These are phyloP conservation scores for Ips nitidus DNA, from an alignment of 1,140 invertebrate genomes.

Conservation along the genomic window DNA sequence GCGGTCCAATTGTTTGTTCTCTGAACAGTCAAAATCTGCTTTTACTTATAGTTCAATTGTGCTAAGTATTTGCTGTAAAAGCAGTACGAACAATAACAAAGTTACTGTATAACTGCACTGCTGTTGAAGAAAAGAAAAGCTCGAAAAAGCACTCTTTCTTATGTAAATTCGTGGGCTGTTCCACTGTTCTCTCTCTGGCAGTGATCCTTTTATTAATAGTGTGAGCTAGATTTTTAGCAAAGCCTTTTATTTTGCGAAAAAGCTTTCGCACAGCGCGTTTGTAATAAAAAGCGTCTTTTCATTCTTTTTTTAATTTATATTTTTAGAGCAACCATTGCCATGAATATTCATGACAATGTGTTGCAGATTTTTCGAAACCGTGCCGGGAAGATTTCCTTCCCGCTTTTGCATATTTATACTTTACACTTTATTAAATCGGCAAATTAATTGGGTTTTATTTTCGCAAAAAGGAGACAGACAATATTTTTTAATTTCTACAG, in stretches of 20 bases:
- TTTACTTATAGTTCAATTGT: too few species aligned
- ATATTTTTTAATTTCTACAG: neutral
- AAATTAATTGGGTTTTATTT: neutral
- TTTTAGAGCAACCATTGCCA: conserved; percentile 10
- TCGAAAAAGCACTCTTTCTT: neutral
- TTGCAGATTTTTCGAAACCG: conserved; percentile 10
- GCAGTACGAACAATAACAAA: neutral
- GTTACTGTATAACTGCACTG: neutral
- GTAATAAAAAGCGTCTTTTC: neutral
- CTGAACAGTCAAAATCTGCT: too few species aligned
- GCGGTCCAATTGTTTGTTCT: neutral
- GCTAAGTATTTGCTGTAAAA: too few species aligned
- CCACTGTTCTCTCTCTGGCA: conserved; percentile 5
- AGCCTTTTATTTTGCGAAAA: conserved; percentile 1
- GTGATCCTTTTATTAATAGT: conserved; percentile 14
- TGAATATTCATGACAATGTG: conserved; percentile 21
- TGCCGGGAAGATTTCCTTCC: neutral
- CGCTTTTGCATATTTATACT: conserved; percentile 3
- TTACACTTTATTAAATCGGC: neutral
- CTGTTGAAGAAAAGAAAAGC: neutral
- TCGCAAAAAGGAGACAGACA: neutral
- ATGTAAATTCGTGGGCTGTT: neutral
- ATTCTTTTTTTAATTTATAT: conserved; percentile 9
- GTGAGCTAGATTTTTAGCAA: conserved; percentile 14
- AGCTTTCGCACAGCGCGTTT: neutral